Evolutionary conservation across 2,888 invertebrate genomes (phyloP).

Genomic region (Nudaria mundana): DNA sequence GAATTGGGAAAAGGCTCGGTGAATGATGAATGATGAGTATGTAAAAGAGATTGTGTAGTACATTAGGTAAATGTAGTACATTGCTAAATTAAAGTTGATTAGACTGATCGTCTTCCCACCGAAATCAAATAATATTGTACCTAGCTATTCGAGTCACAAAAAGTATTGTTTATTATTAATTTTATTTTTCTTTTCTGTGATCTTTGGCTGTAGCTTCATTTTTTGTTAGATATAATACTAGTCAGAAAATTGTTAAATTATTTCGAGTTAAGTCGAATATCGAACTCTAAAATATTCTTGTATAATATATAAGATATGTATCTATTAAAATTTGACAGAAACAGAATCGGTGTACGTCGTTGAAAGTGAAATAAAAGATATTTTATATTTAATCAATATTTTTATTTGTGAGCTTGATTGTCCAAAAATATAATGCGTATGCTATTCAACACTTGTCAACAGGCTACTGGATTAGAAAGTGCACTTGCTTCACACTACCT

Average conservation of each 20-base stretch:
- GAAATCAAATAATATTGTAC: conserved; percentile 4
- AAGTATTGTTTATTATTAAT: conserved; percentile 8
- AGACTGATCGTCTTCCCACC: conserved; percentile 33
- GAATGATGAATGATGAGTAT: no score
- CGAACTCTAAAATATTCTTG: conserved; percentile 8
- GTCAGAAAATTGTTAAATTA: conserved; percentile 15
- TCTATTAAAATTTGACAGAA: no score
- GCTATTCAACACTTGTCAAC: conserved; percentile 63
- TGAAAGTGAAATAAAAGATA: conserved; percentile 43
- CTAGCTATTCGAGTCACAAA: no score
- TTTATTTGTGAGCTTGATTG: conserved; percentile 71
- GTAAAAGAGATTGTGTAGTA: no score
- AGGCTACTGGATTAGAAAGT: conserved; percentile 63
- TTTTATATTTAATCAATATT: conserved; percentile 51
- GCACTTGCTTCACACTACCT: conserved; percentile 56
- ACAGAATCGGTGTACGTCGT: conserved; percentile 23
- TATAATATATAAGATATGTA: no score
- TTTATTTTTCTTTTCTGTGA: conserved; percentile 26
- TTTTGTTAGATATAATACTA: conserved; percentile 1
- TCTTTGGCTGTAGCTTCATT: conserved; percentile 18
- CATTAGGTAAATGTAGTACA: no score
- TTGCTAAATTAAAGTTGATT: no score
- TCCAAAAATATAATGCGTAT: conserved; percentile 77
- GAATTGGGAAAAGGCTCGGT: no score
- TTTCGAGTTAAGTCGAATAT: conserved; percentile 9